These are phyloP conservation scores for Monochamus saltuarius DNA, from an alignment of 1,140 invertebrate species.

Conservation along the genomic window DNA sequence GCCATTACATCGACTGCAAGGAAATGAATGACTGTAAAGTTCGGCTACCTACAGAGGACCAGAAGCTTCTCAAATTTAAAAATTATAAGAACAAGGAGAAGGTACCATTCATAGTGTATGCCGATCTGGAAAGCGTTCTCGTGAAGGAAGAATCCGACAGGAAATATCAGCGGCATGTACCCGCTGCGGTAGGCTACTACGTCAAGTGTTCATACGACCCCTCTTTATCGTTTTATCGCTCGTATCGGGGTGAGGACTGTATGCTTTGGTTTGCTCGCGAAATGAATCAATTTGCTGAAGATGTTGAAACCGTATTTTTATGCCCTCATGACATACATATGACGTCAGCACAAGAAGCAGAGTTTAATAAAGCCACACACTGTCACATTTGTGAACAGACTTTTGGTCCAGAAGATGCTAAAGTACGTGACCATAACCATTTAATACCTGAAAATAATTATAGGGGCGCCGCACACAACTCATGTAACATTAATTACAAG, in stretches of 20 bases:
- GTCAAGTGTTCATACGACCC: slow-evolving; percentile 23
- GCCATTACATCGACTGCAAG: slow-evolving; percentile 29
- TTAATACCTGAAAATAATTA: neutral
- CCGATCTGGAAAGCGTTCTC: slow-evolving; percentile 29
- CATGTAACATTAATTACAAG: too few species aligned
- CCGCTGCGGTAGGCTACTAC: slow-evolving; percentile 31
- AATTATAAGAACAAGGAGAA: slow-evolving; percentile 36
- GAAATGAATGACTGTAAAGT: neutral
- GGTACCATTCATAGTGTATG: slow-evolving; percentile 45
- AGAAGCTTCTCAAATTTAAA: slow-evolving; percentile 34
- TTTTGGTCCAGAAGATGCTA: neutral
- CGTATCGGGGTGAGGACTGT: slow-evolving; percentile 31
- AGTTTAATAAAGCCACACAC: slow-evolving; percentile 8
- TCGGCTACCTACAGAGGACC: slow-evolving; percentile 1
- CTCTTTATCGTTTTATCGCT: slow-evolving; percentile 32
- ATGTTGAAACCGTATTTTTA: slow-evolving; percentile 37
- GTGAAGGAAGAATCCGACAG: neutral
- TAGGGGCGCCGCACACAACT: too few species aligned
- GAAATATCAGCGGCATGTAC: slow-evolving; percentile 42
- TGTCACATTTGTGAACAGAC: slow-evolving; percentile 12
- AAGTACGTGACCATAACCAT: slow-evolving; percentile 8
- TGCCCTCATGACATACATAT: slow-evolving; percentile 22
- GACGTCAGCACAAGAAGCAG: neutral
- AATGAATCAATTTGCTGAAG: slow-evolving; percentile 26
- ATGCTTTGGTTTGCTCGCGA: slow-evolving; percentile 34